Evolutionary conservation across 2,797 vertebrate genomes (phyloP), one percentile per base, ranked within the genome.

Genomic region (Naso thynnoides): DNA sequence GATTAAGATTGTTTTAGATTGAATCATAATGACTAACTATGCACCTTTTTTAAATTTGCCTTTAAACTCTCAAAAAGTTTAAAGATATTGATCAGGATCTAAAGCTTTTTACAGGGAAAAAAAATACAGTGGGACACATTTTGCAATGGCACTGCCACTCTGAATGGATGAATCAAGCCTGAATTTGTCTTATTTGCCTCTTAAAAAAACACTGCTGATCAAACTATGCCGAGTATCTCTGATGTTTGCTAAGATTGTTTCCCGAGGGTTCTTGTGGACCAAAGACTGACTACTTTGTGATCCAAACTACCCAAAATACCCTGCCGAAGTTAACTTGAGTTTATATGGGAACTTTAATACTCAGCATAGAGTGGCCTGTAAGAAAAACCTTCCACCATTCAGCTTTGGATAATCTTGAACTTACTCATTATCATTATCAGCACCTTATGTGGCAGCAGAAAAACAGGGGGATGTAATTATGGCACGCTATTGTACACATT

Each of bases 391-490:
- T 36, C 8, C 45, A 31, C 8, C 13, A 21, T 19, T 33, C 9
- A 45, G 53, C 24, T 39, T 26, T 6, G 19, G 41, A 49, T 54
- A 63, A 69, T 29, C 49, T 29, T 58, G 23, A 55, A 71, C 63
- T 65, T 50, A 55, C 60, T 75, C 41, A 26, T 74, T 8, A 6
- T 69, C 67, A 68, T 63, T 42, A 44, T 26, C 38, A 55, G 61
- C 54, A 52, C 67, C 55, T 69, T 13, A 63, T 62, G 56, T 59
- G 5, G 8, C 64, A 73, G 52, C 44, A 73, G 33, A 64, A 61
- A 59, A 55, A 69, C 38, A 56, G 55, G 33, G 16, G 53, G 61
- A 70, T 63, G 57, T 50, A 74, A 78, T 75, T 62, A 55, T 44
- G 67, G 70, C 64, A 61, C 49, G 53, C 36, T 49, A 49, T 66